These are phyloP conservation scores for Anguilla pacifica DNA, from an alignment of 2,797 vertebrate genomes.

Conservation along the genomic window DNA sequence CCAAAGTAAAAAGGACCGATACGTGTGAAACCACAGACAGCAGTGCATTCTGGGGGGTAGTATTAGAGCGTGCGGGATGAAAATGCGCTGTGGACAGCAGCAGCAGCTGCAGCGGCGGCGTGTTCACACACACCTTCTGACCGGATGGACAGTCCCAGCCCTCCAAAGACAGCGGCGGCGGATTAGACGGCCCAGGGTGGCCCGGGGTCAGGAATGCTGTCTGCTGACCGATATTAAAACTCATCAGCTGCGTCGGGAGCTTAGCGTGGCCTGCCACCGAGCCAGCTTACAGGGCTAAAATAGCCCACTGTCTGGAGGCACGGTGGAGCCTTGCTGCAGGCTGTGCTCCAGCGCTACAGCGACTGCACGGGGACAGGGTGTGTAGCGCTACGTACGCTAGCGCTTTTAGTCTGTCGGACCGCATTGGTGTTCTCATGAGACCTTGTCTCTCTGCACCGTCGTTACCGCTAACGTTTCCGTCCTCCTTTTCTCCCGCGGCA, in stretches of 20 bases:
- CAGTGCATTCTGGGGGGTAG: not conserved
- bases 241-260: conserved; percentile 70
- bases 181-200: conserved; percentile 68
- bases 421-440: not conserved
- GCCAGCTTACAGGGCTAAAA: conserved; percentile 72
- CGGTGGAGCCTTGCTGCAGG: conserved; percentile 45
- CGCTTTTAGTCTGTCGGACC: not conserved
- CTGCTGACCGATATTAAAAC: conserved; percentile 73
- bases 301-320: conserved; percentile 59
- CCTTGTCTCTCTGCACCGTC: not conserved
- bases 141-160: not conserved
- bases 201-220: conserved; percentile 60
- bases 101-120: not conserved
- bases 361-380: not conserved
- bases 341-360: conserved; percentile 23
- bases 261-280: conserved; percentile 68
- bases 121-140: not conserved
- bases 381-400: not conserved
- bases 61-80: not conserved
- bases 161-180: conserved; percentile 64
- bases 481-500: conserved; percentile 56
- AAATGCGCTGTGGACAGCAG: not conserved
- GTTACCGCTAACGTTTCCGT: conserved; percentile 20
- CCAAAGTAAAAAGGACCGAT: not conserved
- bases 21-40: not conserved